Evolutionary conservation across 2,888 invertebrate species (phyloP).

Genomic region (Drosophila mettleri): DNA sequence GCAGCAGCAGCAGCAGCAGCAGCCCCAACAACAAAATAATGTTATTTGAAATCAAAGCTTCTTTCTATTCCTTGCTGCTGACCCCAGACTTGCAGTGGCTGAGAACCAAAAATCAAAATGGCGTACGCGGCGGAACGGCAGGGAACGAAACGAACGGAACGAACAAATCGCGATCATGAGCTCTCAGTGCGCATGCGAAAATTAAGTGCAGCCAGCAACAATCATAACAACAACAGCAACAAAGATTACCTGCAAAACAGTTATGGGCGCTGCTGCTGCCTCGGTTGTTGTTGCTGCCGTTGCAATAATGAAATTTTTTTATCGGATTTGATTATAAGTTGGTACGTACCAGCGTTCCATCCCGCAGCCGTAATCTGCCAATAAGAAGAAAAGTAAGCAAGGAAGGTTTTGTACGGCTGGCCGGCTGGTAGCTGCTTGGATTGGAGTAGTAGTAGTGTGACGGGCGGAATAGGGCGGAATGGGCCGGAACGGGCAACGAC

Average conservation of each 20-base stretch:
- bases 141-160: slow-evolving; percentile 46
- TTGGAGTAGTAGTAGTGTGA: too few species aligned
- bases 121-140: slow-evolving; percentile 51
- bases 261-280: slow-evolving; percentile 62
- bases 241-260: slow-evolving; percentile 77
- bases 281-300: slow-evolving; percentile 34
- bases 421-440: slow-evolving; percentile 47
- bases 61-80: slow-evolving; percentile 75
- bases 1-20: slow-evolving; percentile 19
- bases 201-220: slow-evolving; percentile 79
- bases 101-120: slow-evolving; percentile 73
- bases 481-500: slow-evolving; percentile 41
- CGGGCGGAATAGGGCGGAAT: slow-evolving; percentile 38
- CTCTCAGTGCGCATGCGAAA: slow-evolving; percentile 77
- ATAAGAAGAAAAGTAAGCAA: slow-evolving; percentile 79
- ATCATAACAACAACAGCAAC: slow-evolving; percentile 69
- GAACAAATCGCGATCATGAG: slow-evolving; percentile 80
- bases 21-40: slow-evolving; percentile 34
- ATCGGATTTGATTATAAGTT: slow-evolving; percentile 80
- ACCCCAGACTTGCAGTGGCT: slow-evolving; percentile 63
- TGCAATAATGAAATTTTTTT: slow-evolving; percentile 79
- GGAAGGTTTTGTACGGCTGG: slow-evolving; percentile 43
- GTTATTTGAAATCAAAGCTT: slow-evolving; percentile 76
- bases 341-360: slow-evolving; percentile 61
- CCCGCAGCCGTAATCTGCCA: slow-evolving; percentile 77